phyloP scores from a whole-genome alignment of 2,797 vertebrate genomes.

The Champsocephalus esox region DNA sequence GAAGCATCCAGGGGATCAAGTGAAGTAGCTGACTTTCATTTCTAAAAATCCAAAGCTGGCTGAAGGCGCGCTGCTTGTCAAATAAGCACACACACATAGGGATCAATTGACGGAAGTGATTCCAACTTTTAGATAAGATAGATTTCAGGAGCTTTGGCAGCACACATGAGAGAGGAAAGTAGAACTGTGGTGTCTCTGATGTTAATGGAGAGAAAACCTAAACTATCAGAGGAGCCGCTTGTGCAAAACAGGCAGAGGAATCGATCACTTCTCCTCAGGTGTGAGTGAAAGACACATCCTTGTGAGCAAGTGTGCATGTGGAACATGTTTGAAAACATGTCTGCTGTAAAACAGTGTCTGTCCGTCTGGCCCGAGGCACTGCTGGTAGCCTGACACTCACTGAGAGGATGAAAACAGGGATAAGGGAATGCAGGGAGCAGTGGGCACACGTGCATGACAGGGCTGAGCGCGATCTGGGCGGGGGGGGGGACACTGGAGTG shows the following conservation, averaged over 20 bases:
- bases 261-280: constrained; percentile 10
- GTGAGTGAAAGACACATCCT: constrained; percentile 1
- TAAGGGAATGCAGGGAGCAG: constrained; percentile 49
- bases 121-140: constrained; percentile 21
- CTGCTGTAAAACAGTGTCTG: constrained; percentile 40
- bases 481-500: constrained; percentile 53
- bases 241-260: constrained; percentile 11
- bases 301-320: constrained; percentile 25
- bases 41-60: constrained; percentile 42
- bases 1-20: constrained; percentile 46
- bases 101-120: constrained; percentile 15
- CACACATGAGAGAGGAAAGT: constrained; percentile 9
- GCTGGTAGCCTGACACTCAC: constrained; percentile 46
- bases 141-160: constrained; percentile 28
- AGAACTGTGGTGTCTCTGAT: constrained; percentile 12
- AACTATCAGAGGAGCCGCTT: constrained; percentile 8
- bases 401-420: constrained; percentile 50
- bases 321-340: constrained; percentile 51
- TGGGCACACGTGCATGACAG: constrained; percentile 59
- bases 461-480: constrained; percentile 39
- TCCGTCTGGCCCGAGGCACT: constrained; percentile 56
- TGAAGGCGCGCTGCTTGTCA: constrained; percentile 43
- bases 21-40: constrained; percentile 42
- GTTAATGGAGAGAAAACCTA: constrained; percentile 34
- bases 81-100: constrained; percentile 18